phyloP scores from a whole-genome alignment of 2,888 invertebrate species.

The Caenorhabditis parvicauda region DNA sequence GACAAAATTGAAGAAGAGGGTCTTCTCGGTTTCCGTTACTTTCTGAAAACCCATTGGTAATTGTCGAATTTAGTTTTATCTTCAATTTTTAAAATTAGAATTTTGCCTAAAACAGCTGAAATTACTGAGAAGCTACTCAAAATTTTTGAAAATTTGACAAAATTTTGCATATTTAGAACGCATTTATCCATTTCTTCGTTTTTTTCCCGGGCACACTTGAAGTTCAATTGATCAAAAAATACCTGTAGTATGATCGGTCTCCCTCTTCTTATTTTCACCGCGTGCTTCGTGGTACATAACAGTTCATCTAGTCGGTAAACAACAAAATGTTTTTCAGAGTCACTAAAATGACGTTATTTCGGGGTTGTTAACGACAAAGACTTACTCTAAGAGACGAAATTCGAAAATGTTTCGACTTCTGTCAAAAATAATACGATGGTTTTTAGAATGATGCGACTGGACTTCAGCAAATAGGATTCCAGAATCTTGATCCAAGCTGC shows the following conservation, averaged over 20 bases:
- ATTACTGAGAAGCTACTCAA: background rate
- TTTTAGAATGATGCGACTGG: slow-evolving; percentile 41
- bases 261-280: slow-evolving; percentile 38
- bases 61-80: too few relatives aligned
- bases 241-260: slow-evolving; percentile 30
- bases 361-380: background rate
- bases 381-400: slow-evolving; percentile 45
- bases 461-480: slow-evolving; percentile 35
- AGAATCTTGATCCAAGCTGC: too few relatives aligned
- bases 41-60: too few relatives aligned
- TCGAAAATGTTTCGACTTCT: slow-evolving; percentile 41
- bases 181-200: background rate
- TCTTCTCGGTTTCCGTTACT: slow-evolving; percentile 23
- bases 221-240: background rate
- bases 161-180: background rate
- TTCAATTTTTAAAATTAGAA: background rate
- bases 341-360: slow-evolving; percentile 21
- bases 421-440: slow-evolving; percentile 47
- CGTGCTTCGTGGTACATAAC: slow-evolving; percentile 26
- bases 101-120: background rate
- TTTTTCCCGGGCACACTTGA: too few relatives aligned
- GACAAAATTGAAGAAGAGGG: slow-evolving; percentile 57
- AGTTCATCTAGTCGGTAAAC: slow-evolving; percentile 47
- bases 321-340: slow-evolving; percentile 33
- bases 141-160: background rate